These are phyloP conservation scores for Agrochola lota DNA, from an alignment of 2,888 invertebrate species.

Conservation along the genomic window DNA sequence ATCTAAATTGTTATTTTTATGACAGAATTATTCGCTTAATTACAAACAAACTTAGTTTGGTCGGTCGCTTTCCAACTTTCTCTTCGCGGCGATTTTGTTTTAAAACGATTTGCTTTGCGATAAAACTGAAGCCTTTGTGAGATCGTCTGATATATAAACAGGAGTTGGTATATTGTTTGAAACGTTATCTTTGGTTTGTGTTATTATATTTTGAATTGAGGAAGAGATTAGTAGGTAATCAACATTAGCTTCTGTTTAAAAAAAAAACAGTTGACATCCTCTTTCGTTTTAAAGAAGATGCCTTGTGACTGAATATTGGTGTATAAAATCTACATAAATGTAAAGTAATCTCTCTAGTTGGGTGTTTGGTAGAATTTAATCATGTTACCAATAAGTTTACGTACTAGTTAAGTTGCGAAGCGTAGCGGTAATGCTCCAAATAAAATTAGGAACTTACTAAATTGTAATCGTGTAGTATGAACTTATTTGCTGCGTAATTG, in stretches of 20 bases:
- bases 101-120: conserved; percentile 64
- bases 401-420: not conserved
- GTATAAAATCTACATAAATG: too few relatives aligned
- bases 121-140: conserved; percentile 48
- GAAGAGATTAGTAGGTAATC: conserved; percentile 31
- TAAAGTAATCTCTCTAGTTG: too few relatives aligned
- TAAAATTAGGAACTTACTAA: conserved; percentile 10
- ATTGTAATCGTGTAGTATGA: conserved; percentile 6
- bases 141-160: conserved; percentile 34
- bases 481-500: not conserved
- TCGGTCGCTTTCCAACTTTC: conserved; percentile 67
- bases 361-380: not conserved
- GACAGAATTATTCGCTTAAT: conserved; percentile 69
- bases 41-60: conserved; percentile 65
- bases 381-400: not conserved
- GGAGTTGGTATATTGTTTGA: conserved; percentile 11
- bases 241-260: conserved; percentile 5
- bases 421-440: conserved; percentile 40
- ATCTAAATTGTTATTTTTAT: conserved; percentile 64
- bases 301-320: too few relatives aligned
- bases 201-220: conserved; percentile 12
- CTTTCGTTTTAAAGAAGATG: too few relatives aligned
- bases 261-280: too few relatives aligned
- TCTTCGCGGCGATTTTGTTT: conserved; percentile 58
- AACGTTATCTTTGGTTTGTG: not conserved